These are phyloP conservation scores for Neodiprion fabricii DNA, from an alignment of 1,140 invertebrate species.

Conservation along the genomic window DNA sequence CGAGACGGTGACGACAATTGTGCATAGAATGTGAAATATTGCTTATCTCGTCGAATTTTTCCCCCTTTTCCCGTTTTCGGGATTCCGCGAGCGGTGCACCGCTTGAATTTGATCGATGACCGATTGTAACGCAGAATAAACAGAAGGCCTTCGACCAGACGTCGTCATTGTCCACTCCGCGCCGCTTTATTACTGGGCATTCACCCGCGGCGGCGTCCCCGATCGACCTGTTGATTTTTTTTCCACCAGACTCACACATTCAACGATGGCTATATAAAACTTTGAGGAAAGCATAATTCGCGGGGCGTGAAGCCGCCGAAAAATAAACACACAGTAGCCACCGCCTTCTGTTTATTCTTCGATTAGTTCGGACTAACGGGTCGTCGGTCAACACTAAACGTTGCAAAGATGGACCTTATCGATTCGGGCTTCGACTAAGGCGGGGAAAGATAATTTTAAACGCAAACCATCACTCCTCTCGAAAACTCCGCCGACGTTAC, in stretches of 20 bases:
- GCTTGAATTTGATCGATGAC: too few relatives aligned
- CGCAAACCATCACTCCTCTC: neutral
- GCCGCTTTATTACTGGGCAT: too few relatives aligned
- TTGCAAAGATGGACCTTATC: neutral
- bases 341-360: neutral
- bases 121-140: too few relatives aligned
- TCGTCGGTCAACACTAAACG: neutral
- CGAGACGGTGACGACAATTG: slow-evolving; percentile 41
- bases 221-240: neutral
- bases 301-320: neutral
- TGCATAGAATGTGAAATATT: slow-evolving; percentile 57
- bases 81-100: too few relatives aligned
- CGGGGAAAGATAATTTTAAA: neutral
- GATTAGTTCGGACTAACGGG: slow-evolving; percentile 6
- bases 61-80: too few relatives aligned
- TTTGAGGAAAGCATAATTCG: neutral
- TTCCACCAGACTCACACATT: too few relatives aligned
- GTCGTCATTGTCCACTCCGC: too few relatives aligned
- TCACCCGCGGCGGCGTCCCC: too few relatives aligned
- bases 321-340: neutral
- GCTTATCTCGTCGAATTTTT: neutral
- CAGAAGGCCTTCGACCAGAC: too few relatives aligned
- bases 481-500: neutral
- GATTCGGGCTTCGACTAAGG: neutral
- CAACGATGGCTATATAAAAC: too few relatives aligned